Evolutionary conservation across 2,113 vertebrate species (phyloP).

Genomic region (Phoxinus phoxinus): DNA sequence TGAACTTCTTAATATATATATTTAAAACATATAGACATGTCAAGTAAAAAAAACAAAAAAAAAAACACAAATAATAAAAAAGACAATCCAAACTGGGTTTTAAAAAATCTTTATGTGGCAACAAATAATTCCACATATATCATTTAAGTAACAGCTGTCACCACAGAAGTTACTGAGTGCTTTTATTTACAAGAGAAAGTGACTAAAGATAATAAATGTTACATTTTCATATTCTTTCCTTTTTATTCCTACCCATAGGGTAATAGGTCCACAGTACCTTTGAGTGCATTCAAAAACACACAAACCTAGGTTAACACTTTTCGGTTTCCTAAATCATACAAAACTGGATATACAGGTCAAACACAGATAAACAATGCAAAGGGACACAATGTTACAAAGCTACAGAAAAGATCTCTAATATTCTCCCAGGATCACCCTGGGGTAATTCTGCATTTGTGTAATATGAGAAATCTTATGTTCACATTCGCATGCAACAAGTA

Average conservation of each 20-base stretch:
- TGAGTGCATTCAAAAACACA: slow-evolving; percentile 96
- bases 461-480: slow-evolving; percentile 56
- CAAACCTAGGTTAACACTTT: slow-evolving; percentile 96
- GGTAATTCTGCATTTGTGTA: slow-evolving; percentile 62
- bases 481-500: slow-evolving; percentile 41
- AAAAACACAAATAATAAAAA: slow-evolving; percentile 21
- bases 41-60: background rate
- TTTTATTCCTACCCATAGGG: slow-evolving; percentile 99
- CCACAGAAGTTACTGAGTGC: slow-evolving; percentile 87
- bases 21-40: background rate
- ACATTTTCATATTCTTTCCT: slow-evolving; percentile 88
- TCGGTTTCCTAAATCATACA: slow-evolving; percentile 74
- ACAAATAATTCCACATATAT: slow-evolving; percentile 85
- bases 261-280: slow-evolving; percentile 98
- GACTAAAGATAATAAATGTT: slow-evolving; percentile 88
- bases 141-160: slow-evolving; percentile 84
- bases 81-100: slow-evolving; percentile 79
- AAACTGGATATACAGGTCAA: slow-evolving; percentile 73
- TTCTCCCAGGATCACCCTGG: slow-evolving; percentile 76
- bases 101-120: slow-evolving; percentile 84
- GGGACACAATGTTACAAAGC: slow-evolving; percentile 89
- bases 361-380: slow-evolving; percentile 80
- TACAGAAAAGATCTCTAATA: slow-evolving; percentile 84
- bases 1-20: background rate
- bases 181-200: slow-evolving; percentile 96